Conservation (phyloP, 1,140 invertebrate species). For the Lordiphosa mommai region DNA sequence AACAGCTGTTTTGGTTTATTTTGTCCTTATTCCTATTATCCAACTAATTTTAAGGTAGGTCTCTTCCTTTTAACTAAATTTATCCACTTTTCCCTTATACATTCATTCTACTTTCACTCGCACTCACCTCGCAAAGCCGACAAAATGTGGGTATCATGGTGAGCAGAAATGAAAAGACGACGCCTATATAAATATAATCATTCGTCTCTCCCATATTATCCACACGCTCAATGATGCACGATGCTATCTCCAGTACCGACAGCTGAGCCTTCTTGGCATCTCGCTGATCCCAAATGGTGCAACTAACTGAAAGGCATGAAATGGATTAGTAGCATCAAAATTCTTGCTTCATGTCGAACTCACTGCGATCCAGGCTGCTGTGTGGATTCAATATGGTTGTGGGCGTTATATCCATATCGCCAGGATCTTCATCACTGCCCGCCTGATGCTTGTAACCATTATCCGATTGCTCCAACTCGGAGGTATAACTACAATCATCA, state of each 20-base stretch:
- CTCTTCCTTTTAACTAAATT: too few species aligned
- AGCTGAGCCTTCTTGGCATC: slow-evolving; percentile 95
- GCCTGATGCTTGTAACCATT: slow-evolving; percentile 76
- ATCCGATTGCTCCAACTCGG: slow-evolving; percentile 85
- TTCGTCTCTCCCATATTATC: slow-evolving; percentile 90
- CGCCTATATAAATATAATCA: slow-evolving; percentile 90
- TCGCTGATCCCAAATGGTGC: slow-evolving; percentile 94
- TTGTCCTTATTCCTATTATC: too few species aligned
- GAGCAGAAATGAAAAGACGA: slow-evolving; percentile 82
- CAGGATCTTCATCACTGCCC: slow-evolving; percentile 79
- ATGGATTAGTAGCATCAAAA: background rate
- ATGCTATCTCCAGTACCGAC: slow-evolving; percentile 95
- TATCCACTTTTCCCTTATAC: too few species aligned
- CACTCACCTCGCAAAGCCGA: slow-evolving; percentile 80
- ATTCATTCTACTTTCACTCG: too few species aligned
- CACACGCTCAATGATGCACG: slow-evolving; percentile 93
- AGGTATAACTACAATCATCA: slow-evolving; percentile 90
- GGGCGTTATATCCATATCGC: slow-evolving; percentile 87
- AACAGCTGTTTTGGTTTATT: too few species aligned
- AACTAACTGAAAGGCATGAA: slow-evolving; percentile 85
- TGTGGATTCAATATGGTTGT: slow-evolving; percentile 87
- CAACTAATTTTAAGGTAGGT: too few species aligned
- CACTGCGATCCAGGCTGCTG: slow-evolving; percentile 87
- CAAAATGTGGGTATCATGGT: slow-evolving; percentile 82
- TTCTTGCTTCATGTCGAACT: slow-evolving; percentile 21